Evolutionary conservation across 2,888 invertebrate genomes (phyloP), one percentile per base, ranked within the genome.

Genomic region (Halocaridina rubra): DNA sequence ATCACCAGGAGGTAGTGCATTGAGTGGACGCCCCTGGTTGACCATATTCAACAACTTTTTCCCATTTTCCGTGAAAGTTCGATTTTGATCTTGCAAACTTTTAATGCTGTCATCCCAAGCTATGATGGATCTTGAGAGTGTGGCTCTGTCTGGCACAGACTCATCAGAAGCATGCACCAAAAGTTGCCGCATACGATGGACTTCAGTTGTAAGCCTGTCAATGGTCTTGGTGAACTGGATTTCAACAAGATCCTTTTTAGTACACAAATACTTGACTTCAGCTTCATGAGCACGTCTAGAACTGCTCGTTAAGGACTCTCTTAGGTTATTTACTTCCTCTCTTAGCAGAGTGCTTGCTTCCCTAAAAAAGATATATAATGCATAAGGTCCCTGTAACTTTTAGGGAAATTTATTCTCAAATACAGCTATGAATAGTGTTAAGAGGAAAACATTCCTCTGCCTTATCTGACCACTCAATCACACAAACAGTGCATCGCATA

Each of bases 21-120:
- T 81, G n/a, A 85, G 78, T 27, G 85, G 81, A 32, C 81, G 81
- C 13, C 85, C 85, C 59, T 77, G 76, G 19, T 77, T 71, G 2
- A 85, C 78, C 64, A 78, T 81, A n/a, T 77, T 81, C 22, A 85
- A 30, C 27, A 85, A 22, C 19, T 33, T 71, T 24, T 13, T 19
- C 10, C 72, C 74, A 8, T 85, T 78, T 1, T 85, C 81, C n/a
- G n/a, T n/a, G n/a, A n/a, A n/a, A n/a, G n/a, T n/a, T n/a, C n/a
- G n/a, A n/a, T n/a, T n/a, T n/a, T n/a, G n/a, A n/a, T 79, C 81
- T 7, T 61, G 53, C 10, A 86, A 57, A 32, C 29, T 75, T 57
- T 64, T 72, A 16, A 86, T 67, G 1, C 72, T 67, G 29, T 86
- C 80, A 27, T 86, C 86, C 86, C 86, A 86, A 5, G 72, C 75